These are phyloP conservation scores for Fulica atra DNA, from an alignment of 2,113 vertebrate genomes.

Conservation along the genomic window DNA sequence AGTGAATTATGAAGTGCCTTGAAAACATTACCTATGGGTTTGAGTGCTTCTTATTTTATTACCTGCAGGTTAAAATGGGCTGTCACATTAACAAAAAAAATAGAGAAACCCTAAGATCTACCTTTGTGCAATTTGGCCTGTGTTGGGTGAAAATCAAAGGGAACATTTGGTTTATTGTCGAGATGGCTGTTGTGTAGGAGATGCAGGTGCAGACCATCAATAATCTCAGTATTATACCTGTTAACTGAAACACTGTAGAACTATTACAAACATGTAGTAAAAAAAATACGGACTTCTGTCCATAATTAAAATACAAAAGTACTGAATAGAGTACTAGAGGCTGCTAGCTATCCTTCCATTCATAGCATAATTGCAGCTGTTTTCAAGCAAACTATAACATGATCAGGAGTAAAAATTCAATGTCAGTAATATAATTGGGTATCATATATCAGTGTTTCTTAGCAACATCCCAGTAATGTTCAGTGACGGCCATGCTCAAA, in stretches of 20 bases:
- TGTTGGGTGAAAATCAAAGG: not conserved
- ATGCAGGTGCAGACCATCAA: not conserved
- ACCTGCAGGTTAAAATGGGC: not conserved
- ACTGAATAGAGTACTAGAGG: not conserved
- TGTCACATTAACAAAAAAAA: not conserved
- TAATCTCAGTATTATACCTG: not conserved
- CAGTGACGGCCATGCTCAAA: not conserved
- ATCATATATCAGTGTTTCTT: conserved; percentile 39
- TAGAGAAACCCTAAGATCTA: not conserved
- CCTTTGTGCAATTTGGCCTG: not conserved
- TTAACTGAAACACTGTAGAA: not conserved
- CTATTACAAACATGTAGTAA: not conserved
- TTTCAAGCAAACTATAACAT: conserved; percentile 20
- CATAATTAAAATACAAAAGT: not conserved
- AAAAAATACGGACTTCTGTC: not conserved
- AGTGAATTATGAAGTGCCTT: not conserved
- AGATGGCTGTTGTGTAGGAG: not conserved
- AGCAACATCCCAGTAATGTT: not conserved
- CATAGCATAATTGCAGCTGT: conserved; percentile 10
- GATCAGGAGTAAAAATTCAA: conserved; percentile 38
- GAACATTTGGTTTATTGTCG: not conserved
- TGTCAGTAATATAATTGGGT: conserved; percentile 22
- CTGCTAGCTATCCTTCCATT: not conserved
- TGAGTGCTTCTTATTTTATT: not conserved
- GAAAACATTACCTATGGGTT: not conserved